Evolutionary conservation across 2,797 vertebrate species (phyloP).

Genomic region (Channallabes apus): DNA sequence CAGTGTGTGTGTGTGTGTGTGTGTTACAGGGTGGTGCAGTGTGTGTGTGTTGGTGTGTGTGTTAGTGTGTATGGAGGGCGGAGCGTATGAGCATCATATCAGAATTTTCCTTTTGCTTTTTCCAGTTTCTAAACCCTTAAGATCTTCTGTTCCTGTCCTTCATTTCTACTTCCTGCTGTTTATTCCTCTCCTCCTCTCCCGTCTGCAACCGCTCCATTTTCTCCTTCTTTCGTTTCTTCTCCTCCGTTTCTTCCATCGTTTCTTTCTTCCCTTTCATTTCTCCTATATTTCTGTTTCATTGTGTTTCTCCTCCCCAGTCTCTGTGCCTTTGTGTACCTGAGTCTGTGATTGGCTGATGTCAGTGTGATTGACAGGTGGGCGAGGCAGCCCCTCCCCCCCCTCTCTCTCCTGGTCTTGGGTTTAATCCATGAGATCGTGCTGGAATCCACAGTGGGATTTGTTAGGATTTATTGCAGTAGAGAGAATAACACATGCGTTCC

Average conservation of each 20-base stretch:
- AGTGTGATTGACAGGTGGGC: constrained; percentile 10
- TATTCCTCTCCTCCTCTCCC: too few relatives aligned
- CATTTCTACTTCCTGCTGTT: too few relatives aligned
- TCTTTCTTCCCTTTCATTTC: neutral
- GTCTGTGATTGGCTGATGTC: neutral
- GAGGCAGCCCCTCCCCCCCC: neutral
- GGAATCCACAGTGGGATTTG: constrained; percentile 16
- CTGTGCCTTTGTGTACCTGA: neutral
- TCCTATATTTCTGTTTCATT: neutral
- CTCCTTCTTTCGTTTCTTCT: neutral
- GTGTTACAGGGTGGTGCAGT: too few relatives aligned
- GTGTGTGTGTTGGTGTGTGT: neutral
- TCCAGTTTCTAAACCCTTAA: neutral
- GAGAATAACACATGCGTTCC: constrained; percentile 21
- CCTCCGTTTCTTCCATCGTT: neutral
- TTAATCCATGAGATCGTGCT: neutral
- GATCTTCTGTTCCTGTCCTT: neutral
- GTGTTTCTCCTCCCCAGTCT: neutral
- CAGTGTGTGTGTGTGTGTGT: too few relatives aligned
- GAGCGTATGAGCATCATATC: too few relatives aligned
- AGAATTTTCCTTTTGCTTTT: too few relatives aligned
- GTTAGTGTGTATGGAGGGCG: neutral
- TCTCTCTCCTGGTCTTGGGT: neutral
- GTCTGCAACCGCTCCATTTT: too few relatives aligned
- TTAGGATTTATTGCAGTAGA: constrained; percentile 18